Evolutionary conservation across 2,113 vertebrate genomes (phyloP), one percentile per base, ranked within the genome.

Genomic region (Hydropotes inermis): DNA sequence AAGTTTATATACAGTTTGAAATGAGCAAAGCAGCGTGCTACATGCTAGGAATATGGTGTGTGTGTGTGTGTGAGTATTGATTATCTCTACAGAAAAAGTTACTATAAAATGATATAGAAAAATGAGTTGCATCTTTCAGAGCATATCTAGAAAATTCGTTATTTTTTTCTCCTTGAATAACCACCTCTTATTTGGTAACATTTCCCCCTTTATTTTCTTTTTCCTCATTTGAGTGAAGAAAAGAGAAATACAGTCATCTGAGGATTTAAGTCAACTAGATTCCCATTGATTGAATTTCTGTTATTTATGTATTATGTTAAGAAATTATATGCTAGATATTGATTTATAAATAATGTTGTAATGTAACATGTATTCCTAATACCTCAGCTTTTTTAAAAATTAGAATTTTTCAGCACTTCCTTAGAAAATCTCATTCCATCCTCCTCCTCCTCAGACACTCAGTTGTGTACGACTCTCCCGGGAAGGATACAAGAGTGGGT

Each of bases 1-100:
- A 96, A 89, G 33, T 45, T 67, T 54, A 67, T 58, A 23, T 45
- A n/a, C 7, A 92, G 50, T 84, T 92, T 85, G 47, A 91, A 92
- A 58, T 17, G 23, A 47, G 9, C 23, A 82, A 78, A 19, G 7
- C 0, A 16, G 36, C 54, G 15, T 90, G 90, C 17, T 78, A 39
- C 78, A 58, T 58, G 78, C 39, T 67, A 54, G 33, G 5, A 83
- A 28, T 70, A 39, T 83, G 7, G 33, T 33, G 0, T 61, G 4
- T 70, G 28, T 88, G 33, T 79, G 14, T 92, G 61, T 50, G 58
- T 43, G 76, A 47, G 54, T 61, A 39, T 45, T 91, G 92, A 45
- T 74, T 47, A 16, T 70, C 13, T 89, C 12, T 95, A 7, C 47
- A 93, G 25, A 85, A 25, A 78, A 91, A 83, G 96, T 36, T 76